Evolutionary conservation across 1,140 invertebrate genomes (phyloP).

Genomic region (Periplaneta americana): DNA sequence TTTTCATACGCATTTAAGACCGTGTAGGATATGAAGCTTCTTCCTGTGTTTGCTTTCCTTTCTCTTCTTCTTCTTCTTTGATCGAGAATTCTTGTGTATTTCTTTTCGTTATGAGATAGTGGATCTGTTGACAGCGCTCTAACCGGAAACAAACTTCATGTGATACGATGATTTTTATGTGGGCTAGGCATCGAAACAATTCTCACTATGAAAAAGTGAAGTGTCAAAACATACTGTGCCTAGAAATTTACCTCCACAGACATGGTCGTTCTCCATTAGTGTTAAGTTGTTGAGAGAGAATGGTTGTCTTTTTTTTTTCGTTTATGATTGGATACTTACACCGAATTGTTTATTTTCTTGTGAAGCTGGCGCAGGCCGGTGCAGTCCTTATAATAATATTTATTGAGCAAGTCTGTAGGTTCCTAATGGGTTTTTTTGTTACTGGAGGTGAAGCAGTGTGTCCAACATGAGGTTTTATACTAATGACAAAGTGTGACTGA

Average conservation of each 20-base stretch:
- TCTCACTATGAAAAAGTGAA: neutral
- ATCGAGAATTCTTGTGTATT: neutral
- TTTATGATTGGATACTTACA: neutral
- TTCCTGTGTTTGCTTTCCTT: neutral
- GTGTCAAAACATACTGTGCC: constrained; percentile 9
- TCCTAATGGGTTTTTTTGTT: neutral
- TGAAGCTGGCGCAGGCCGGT: neutral
- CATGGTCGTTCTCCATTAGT: neutral
- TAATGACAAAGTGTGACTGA: constrained; percentile 2
- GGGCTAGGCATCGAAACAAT: constrained; percentile 9
- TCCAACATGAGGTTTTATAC: neutral
- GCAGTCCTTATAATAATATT: neutral
- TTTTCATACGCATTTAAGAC: constrained; percentile 15
- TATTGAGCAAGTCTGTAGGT: constrained; percentile 3
- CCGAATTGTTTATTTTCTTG: neutral
- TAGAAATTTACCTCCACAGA: constrained; percentile 7
- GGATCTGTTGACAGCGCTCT: neutral
- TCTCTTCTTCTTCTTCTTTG: neutral
- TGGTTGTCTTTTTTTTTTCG: neutral
- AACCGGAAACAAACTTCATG: neutral
- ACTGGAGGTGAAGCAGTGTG: neutral
- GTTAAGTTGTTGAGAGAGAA: neutral
- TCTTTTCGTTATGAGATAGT: neutral
- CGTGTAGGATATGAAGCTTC: neutral
- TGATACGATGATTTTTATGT: neutral